A percentile compares a stretch with the other conserved stretches of the same genome.
phyloP scores from a whole-genome alignment of 2,113 vertebrate genomes.

The Cyanoramphus novaezelandiae region DNA sequence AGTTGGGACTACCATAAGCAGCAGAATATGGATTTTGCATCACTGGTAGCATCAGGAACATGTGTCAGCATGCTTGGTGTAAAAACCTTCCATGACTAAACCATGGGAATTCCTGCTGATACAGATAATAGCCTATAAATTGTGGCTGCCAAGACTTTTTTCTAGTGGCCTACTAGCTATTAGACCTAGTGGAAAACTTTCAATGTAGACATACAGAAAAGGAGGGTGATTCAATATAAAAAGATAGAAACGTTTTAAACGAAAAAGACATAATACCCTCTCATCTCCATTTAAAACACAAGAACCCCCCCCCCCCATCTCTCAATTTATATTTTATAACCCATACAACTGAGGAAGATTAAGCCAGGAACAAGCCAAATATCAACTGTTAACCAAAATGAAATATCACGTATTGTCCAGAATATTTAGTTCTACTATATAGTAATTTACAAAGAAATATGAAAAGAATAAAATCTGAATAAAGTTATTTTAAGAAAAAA shows the following conservation, averaged over 20 bases:
- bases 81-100: not conserved
- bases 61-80: not conserved
- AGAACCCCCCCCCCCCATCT: too few relatives aligned
- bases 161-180: not conserved
- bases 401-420: not conserved
- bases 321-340: not conserved
- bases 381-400: not conserved
- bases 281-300: not conserved
- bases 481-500: not conserved
- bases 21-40: not conserved
- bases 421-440: not conserved
- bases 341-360: not conserved
- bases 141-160: not conserved
- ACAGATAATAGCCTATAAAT: not conserved
- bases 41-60: not conserved
- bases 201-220: not conserved
- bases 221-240: not conserved
- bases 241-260: not conserved
- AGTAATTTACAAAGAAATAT: not conserved
- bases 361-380: not conserved
- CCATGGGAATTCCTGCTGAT: not conserved
- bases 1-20: not conserved
- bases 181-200: not conserved
- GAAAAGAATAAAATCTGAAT: not conserved
- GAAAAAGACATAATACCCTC: fast-evolving